phyloP scores from a whole-genome alignment of 2,797 vertebrate species.

The Lepidocolaptes lacrymiger region DNA sequence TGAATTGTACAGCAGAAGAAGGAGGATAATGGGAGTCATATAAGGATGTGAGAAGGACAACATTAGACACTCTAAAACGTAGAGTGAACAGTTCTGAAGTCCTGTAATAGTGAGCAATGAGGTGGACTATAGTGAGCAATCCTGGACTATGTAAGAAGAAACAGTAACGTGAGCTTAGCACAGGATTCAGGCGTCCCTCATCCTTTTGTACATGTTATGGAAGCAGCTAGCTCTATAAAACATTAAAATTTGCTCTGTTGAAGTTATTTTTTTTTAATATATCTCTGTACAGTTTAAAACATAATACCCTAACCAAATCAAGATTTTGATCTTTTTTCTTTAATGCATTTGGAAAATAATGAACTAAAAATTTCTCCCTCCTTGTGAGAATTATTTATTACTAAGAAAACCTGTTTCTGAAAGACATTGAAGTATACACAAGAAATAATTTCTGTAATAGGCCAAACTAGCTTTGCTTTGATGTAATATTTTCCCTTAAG shows the following conservation, averaged over 20 bases:
- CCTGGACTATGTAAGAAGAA: too few relatives aligned
- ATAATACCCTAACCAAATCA: neutral
- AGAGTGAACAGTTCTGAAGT: too few relatives aligned
- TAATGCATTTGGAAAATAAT: neutral
- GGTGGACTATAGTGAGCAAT: too few relatives aligned
- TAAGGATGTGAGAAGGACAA: too few relatives aligned
- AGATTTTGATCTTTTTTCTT: neutral
- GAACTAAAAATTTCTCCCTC: neutral
- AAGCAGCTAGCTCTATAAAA: neutral
- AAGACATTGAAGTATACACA: neutral
- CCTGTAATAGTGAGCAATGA: too few relatives aligned
- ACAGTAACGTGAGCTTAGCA: too few relatives aligned
- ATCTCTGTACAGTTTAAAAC: neutral
- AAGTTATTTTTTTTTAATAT: neutral
- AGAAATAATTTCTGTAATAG: neutral
- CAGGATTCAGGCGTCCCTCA: too few relatives aligned
- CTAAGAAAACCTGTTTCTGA: neutral
- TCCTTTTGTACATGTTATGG: accelerated
- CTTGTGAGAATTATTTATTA: neutral
- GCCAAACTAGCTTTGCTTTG: constrained; percentile 23
- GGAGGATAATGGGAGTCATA: too few relatives aligned
- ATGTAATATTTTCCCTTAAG: constrained; percentile 35
- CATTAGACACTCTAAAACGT: too few relatives aligned
- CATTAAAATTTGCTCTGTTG: neutral
- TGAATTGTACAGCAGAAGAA: too few relatives aligned